These are phyloP conservation scores for Lomographa bimaculata DNA, from an alignment of 2,888 invertebrate genomes.

Conservation along the genomic window DNA sequence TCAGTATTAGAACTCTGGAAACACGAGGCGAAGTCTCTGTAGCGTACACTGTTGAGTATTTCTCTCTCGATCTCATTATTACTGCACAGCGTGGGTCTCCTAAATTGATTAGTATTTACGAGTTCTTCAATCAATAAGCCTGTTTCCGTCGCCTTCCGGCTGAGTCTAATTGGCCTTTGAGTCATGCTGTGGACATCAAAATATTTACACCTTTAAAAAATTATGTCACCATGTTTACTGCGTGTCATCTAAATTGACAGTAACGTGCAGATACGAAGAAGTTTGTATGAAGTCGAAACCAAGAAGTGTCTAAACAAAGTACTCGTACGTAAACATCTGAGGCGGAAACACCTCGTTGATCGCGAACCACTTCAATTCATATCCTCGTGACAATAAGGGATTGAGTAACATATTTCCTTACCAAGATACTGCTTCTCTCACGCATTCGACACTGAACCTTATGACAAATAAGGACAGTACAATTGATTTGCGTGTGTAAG, in stretches of 20 bases:
- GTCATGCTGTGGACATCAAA: constrained; percentile 23
- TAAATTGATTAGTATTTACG: constrained; percentile 3
- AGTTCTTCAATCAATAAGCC: constrained; percentile 20
- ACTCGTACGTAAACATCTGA: constrained; percentile 64
- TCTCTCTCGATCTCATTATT: constrained; percentile 40
- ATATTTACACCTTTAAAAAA: constrained; percentile 36
- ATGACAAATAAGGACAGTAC: constrained; percentile 2
- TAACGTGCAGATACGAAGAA: constrained; percentile 37
- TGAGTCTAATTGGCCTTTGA: constrained; percentile 22
- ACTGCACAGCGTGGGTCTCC: constrained; percentile 36
- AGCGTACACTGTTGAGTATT: constrained; percentile 17
- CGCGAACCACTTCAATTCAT: constrained; percentile 81
- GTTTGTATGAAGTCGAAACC: constrained; percentile 36
- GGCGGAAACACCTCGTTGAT: constrained; percentile 79
- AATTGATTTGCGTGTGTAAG: constrained; percentile 33
- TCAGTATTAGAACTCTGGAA: constrained; percentile 34
- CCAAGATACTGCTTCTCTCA: constrained; percentile 40
- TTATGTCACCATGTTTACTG: constrained; percentile 38
- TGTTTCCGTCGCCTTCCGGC: constrained; percentile 22
- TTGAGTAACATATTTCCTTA: constrained; percentile 77
- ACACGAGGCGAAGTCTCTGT: constrained; percentile 47
- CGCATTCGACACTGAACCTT: constrained; percentile 19
- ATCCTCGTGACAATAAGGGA: constrained; percentile 77
- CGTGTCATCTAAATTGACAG: no score
- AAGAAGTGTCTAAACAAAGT: constrained; percentile 48